Percentiles rank a stretch among this genome's conserved stretches.
Conservation (phyloP, 2,113 vertebrate species). For the Chaetops frenatus region DNA sequence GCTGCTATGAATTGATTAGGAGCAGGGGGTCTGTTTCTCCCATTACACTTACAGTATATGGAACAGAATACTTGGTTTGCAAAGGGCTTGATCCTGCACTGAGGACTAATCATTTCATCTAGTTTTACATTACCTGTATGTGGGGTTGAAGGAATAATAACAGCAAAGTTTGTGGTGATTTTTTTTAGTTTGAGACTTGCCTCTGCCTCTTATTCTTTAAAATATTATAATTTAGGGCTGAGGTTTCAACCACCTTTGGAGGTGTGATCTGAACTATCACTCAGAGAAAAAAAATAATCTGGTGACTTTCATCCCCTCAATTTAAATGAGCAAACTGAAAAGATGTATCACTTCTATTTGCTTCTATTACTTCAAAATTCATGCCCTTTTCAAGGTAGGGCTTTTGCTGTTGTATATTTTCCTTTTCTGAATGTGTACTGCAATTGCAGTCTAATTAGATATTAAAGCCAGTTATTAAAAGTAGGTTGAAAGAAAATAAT, state of each 20-base stretch:
- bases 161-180: neutral
- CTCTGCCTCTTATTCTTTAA: neutral
- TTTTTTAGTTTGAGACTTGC: neutral
- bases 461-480: constrained; percentile 20
- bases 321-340: constrained; percentile 50
- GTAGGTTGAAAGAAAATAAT: neutral
- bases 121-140: neutral
- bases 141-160: neutral
- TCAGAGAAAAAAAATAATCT: neutral
- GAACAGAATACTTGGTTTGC: neutral
- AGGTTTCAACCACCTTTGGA: neutral
- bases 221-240: neutral
- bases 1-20: neutral
- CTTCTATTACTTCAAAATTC: constrained; percentile 45
- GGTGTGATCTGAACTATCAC: neutral
- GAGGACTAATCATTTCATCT: neutral
- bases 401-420: neutral
- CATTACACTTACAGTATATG: neutral
- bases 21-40: neutral
- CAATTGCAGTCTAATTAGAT: constrained; percentile 38
- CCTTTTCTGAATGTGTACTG: constrained; percentile 5
- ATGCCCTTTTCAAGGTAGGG: constrained; percentile 12
- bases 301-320: constrained; percentile 27
- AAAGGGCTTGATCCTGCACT: neutral
- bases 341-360: constrained; percentile 36